These are phyloP conservation scores for Ditylenchus weischeri DNA, from an alignment of 2,888 invertebrate genomes.

Conservation along the genomic window DNA sequence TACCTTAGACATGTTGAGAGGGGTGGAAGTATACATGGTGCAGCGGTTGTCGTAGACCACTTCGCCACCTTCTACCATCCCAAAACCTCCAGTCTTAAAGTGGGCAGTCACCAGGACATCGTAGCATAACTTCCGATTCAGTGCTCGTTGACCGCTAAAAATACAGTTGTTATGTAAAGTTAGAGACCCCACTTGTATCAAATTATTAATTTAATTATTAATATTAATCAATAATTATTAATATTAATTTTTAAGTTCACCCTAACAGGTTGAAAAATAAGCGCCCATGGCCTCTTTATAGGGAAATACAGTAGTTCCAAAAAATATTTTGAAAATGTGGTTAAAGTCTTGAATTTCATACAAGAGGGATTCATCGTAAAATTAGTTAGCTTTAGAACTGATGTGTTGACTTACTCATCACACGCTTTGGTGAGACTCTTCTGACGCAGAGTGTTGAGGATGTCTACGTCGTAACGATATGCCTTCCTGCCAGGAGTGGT, in stretches of 20 bases:
- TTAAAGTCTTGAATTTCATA: not conserved
- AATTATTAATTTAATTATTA: too few species aligned
- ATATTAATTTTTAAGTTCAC: too few species aligned
- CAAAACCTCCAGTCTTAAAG: conserved; percentile 17
- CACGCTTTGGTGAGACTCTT: conserved; percentile 22
- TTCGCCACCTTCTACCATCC: conserved; percentile 14
- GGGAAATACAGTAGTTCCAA: too few species aligned
- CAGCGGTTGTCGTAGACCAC: conserved; percentile 22
- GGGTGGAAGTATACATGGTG: conserved; percentile 21
- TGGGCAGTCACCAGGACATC: conserved; percentile 22
- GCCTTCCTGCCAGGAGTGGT: conserved; percentile 18
- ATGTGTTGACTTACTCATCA: conserved; percentile 16
- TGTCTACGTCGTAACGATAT: conserved; percentile 24
- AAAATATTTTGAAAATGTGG: too few species aligned
- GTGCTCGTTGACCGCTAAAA: conserved; percentile 24
- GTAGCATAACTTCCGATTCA: conserved; percentile 24
- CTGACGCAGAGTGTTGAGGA: conserved; percentile 4
- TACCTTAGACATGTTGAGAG: conserved; percentile 10
- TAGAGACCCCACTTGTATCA: too few species aligned
- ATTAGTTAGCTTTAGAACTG: not conserved
- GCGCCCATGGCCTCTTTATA: too few species aligned
- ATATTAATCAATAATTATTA: too few species aligned
- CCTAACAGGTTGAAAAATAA: too few species aligned
- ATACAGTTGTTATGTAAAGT: too few species aligned
- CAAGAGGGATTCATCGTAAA: too few species aligned